Evolutionary conservation across 2,888 invertebrate genomes (phyloP), one percentile per base, ranked within the genome.

Genomic region (Charanyca ferruginea): DNA sequence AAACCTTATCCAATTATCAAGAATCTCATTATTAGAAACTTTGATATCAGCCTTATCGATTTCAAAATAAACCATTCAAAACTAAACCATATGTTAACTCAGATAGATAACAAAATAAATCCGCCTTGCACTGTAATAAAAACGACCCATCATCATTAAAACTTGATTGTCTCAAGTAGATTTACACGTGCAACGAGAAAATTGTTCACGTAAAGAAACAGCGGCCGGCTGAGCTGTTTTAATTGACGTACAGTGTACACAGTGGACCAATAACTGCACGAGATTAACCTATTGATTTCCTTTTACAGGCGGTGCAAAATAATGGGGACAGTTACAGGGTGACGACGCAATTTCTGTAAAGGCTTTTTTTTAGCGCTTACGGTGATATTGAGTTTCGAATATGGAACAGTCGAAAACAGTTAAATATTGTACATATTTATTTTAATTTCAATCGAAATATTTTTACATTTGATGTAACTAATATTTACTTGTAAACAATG

Each of bases 241-340:
- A 81, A 84, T 76, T 78, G 87, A 77, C 81, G 38, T 77, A 80
- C 69, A 85, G 73, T 80, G 75, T 69, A 81, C 85, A 70, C 86
- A 53, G 58, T 59, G 79, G 85, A 77, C 78, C 81, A 61, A 84
- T 85, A 82, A 84, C 73, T 84, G 80, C 74, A 73, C 73, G 58
- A 81, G 84, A 85, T 83, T 80, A 85, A 81, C 70, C 76, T 73
- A 85, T 85, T 80, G 81, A 79, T 80, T 84, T 62, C 48, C 48
- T 73, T 69, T 59, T 63, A 67, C 55, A 66, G 16, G 35, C 38
- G 20, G 35, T 64, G 52, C 53, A 68, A 41, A 80, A 49, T 58
- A 51, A 71, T 66, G 32, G 49, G 32, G 23, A 59, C 45, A 52
- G 55, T 35, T 77, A 58, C 45, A 44, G 51, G 38, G 76, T 42